Percentiles rank a stretch among this genome's conserved stretches.
Conservation (phyloP, 2,797 vertebrate species). For the Hippopotamyrus pictus region DNA sequence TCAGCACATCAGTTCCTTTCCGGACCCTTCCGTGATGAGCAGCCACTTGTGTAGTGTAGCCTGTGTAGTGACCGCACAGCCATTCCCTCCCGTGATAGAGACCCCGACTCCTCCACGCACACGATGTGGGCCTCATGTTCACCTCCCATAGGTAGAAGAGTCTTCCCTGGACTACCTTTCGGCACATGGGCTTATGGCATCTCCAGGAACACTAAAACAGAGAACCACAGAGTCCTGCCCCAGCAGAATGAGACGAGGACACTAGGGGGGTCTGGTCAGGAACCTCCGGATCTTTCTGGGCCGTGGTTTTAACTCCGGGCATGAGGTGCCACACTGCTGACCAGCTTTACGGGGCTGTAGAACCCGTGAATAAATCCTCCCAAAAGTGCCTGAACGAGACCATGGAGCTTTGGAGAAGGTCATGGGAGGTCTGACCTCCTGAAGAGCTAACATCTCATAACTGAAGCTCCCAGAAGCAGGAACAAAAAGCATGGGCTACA, state of each 20-base stretch:
- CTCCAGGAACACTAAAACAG: background rate
- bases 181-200: too few species aligned
- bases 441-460: background rate
- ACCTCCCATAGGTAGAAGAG: background rate
- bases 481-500: background rate
- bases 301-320: background rate
- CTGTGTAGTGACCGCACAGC: background rate
- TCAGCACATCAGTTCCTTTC: constrained; percentile 11
- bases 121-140: background rate
- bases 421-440: background rate
- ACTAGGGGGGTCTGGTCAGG: background rate
- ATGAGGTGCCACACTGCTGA: background rate
- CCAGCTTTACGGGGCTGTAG: background rate
- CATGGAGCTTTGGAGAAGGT: background rate
- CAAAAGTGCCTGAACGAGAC: background rate
- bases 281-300: background rate
- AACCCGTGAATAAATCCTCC: background rate
- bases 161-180: background rate
- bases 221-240: background rate
- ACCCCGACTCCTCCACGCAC: background rate
- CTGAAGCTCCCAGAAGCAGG: background rate
- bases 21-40: background rate
- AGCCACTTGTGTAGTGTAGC: background rate
- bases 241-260: background rate
- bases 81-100: background rate